Base-by-base conservation (phyloP, 2,797 vertebrate species). In the Macropus fuliginosus region DNA sequence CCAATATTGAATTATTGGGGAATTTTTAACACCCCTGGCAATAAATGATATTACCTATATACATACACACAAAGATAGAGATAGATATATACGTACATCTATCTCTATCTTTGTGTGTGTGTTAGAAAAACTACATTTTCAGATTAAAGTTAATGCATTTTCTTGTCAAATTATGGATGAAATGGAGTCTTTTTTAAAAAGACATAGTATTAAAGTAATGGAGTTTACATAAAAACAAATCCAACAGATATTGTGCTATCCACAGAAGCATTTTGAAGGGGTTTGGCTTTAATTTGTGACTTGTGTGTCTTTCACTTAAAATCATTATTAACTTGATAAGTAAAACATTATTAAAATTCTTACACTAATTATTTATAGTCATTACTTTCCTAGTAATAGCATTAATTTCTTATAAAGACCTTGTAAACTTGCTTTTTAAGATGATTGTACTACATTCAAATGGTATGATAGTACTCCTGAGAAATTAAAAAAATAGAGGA, bases 71-170 rank as follows among this genome's bases (percentile, higher is more conserved):
- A 59, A 9, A 59, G 2, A 57, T 57, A 46, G 50, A 52, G 4
- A 52, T 52, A 52, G 50, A 28, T 59, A 31, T 59, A 27, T 10
- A 29, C 29, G 21, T 2, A 14, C 34, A 59, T 3, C 0, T 29
- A 11, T 52, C 50, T 52, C 50, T 52, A 52, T 52, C 50, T 52
- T 52, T 52, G 50, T 52, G 50, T 52, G 50, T 52, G 0, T 46
- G 12, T 29, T 46, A 96, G 55, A 56, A 0, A 93, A 59, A 57
- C 95, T 57, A 95, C 54, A 52, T 96, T 92, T 55, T n/a, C 18
- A 55, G 50, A 89, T 27, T 13, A 96, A 95, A 98, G 94, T 18
- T 57, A 46, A 96, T 93, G 92, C 9, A 52, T 97, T 97, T 94
- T 96, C 90, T 81, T 87, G 57, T 56, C 55, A 94, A 95, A 55